These are phyloP conservation scores for Malurus cyaneus DNA, from an alignment of 2,113 vertebrate genomes.

Conservation along the genomic window DNA sequence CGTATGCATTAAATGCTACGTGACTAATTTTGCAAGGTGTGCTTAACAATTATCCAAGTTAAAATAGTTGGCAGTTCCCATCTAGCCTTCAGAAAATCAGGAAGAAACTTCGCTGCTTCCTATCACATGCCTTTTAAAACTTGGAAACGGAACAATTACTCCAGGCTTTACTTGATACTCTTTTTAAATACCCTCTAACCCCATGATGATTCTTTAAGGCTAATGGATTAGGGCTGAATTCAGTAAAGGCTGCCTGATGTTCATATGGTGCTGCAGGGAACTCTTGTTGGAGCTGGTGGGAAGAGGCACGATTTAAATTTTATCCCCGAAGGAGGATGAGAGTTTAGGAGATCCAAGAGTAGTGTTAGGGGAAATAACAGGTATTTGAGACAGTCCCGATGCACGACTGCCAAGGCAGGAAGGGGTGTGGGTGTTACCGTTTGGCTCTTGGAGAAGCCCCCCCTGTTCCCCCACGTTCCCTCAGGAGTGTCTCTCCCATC, in stretches of 20 bases:
- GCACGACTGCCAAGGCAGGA: constrained; percentile 1
- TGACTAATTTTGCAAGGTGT: background rate
- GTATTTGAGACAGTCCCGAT: background rate
- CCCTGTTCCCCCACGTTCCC: constrained; percentile 5
- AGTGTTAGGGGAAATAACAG: background rate
- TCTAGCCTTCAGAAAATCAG: background rate
- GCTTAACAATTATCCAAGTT: background rate
- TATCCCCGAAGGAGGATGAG: background rate
- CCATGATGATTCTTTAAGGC: background rate
- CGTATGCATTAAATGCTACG: background rate
- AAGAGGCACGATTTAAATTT: background rate
- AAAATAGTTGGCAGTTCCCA: background rate
- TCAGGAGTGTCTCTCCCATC: constrained; percentile 40
- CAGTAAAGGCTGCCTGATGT: background rate
- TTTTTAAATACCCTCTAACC: background rate
- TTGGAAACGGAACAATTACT: background rate
- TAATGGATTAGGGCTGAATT: background rate
- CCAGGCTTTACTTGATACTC: background rate
- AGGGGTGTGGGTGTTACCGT: background rate
- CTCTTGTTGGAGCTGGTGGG: background rate
- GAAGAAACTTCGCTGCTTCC: background rate
- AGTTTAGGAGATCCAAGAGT: background rate
- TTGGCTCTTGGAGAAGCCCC: constrained; percentile 31
- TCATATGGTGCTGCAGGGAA: background rate
- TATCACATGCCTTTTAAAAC: background rate